Evolutionary conservation across 2,888 invertebrate genomes (phyloP).

Genomic region (Hyalella azteca): DNA sequence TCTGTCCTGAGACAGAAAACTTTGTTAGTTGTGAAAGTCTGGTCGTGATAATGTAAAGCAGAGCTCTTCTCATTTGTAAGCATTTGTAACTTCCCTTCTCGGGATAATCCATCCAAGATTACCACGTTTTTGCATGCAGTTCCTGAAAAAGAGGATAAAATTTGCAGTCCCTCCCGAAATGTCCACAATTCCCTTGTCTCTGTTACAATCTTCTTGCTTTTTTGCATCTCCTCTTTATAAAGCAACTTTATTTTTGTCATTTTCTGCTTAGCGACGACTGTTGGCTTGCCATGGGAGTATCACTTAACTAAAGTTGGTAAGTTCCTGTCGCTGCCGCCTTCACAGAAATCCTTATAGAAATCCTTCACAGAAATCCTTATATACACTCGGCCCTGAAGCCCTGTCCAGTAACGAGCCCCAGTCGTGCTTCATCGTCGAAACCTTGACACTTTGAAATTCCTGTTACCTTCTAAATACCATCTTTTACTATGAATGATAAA

Average conservation of each 20-base stretch:
- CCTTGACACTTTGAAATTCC: no score
- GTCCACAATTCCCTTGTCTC: slow-evolving; percentile 21
- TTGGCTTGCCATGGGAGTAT: slow-evolving; percentile 41
- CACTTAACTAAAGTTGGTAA: slow-evolving; percentile 44
- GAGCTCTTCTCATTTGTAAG: slow-evolving; percentile 3
- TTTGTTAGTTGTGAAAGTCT: slow-evolving; percentile 27
- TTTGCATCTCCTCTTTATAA: slow-evolving; percentile 35
- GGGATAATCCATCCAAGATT: slow-evolving; percentile 24
- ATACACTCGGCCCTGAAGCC: no score
- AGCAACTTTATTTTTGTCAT: slow-evolving; percentile 35
- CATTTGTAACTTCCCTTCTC: slow-evolving; percentile 25
- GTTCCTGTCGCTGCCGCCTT: slow-evolving; percentile 15
- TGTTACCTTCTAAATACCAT: no score
- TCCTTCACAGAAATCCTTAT: no score
- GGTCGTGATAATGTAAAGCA: slow-evolving; percentile 25
- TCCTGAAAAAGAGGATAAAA: background rate
- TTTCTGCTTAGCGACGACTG: slow-evolving; percentile 38
- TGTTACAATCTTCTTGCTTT: slow-evolving; percentile 37
- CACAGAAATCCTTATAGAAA: no score
- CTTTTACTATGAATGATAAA: no score
- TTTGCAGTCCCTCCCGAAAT: slow-evolving; percentile 15
- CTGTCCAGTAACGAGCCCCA: no score
- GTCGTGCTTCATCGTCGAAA: no score
- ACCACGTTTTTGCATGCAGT: slow-evolving; percentile 25
- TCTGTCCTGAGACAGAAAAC: slow-evolving; percentile 8